These are phyloP conservation scores for Frieseomelitta varia DNA, from an alignment of 1,140 invertebrate genomes.

Conservation along the genomic window DNA sequence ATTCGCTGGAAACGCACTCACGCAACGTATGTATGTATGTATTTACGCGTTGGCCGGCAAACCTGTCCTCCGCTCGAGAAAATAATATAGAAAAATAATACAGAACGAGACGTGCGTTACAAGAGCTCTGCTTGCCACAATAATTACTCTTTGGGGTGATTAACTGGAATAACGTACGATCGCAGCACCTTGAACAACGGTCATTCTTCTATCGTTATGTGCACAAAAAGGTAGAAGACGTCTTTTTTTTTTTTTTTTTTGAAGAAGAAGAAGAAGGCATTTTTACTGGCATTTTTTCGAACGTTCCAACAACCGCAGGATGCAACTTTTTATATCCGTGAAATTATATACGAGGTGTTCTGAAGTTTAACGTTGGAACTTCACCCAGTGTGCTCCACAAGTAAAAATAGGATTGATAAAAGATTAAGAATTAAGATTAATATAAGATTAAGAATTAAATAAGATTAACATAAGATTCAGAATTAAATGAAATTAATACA, in stretches of 20 bases:
- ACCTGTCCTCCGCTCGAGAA: constrained; percentile 36
- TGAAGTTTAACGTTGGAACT: too few species aligned
- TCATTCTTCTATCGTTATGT: background rate
- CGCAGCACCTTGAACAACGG: background rate
- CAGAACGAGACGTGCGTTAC: constrained; percentile 8
- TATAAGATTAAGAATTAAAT: too few species aligned
- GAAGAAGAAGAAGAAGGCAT: background rate
- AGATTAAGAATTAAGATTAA: too few species aligned
- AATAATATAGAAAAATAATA: constrained; percentile 25
- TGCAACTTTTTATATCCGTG: background rate
- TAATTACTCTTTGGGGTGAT: constrained; percentile 5
- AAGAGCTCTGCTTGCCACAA: background rate
- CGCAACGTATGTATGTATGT: background rate
- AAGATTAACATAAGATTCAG: too few species aligned
- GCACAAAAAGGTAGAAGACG: too few species aligned
- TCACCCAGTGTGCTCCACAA: too few species aligned
- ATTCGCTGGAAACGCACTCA: background rate
- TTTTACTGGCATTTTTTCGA: background rate
- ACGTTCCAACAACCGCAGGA: background rate
- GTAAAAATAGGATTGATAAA: too few species aligned
- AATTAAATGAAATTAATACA: too few species aligned
- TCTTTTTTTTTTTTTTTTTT: background rate
- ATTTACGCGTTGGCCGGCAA: background rate
- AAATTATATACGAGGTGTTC: background rate
- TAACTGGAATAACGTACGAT: background rate